Base-by-base conservation (phyloP, 1,140 invertebrate species). In the Drosophila lacteicornis region DNA sequence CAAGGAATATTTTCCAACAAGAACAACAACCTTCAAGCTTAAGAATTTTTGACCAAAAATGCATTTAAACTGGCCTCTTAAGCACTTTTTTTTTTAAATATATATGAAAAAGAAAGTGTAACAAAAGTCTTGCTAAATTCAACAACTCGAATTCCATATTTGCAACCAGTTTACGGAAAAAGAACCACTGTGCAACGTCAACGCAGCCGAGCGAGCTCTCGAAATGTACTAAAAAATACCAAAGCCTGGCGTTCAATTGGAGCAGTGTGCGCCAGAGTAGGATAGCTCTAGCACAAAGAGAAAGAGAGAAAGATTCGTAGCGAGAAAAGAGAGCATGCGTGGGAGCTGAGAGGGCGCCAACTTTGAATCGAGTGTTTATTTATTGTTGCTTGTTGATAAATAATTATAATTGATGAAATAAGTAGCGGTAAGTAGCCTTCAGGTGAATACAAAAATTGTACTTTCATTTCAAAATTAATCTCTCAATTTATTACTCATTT, bases 331-430 rank as follows among this genome's bases (percentile, higher is more conserved):
- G 68, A 62, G 15, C 62, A 50, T 63, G 58, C 55, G 57, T 40
- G 51, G 46, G 42, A 50, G 25, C n/a, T 36, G 19, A 59, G 43
- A 50, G 46, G 58, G 71, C 81, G 81, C 81, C 62, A 80, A 77
- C 12, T 74, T 80, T 80, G 8, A 79, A 79, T 22, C 2, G 3
- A 49, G 40, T 46, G 58, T 63, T 66, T 38, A 27, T 27, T 62
- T 36, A 65, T 55, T 22, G 25, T 45, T 36, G 11, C 25, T 45
- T 62, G 27, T 36, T 45, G n/a, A 61, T 45, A 60, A 65, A 60
- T 43, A 33, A 45, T 22, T 19, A 60, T 43, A 33, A 45, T 22
- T 19, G 7, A 33, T 33, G 8, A 13, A 65, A 42, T 30, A 43
- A 43, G 38, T 57, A 58, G 51, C 25, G 30, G 8, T n/a, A 58